Base-by-base conservation (phyloP, 2,113 vertebrate species). In the Kryptolebias marmoratus region DNA sequence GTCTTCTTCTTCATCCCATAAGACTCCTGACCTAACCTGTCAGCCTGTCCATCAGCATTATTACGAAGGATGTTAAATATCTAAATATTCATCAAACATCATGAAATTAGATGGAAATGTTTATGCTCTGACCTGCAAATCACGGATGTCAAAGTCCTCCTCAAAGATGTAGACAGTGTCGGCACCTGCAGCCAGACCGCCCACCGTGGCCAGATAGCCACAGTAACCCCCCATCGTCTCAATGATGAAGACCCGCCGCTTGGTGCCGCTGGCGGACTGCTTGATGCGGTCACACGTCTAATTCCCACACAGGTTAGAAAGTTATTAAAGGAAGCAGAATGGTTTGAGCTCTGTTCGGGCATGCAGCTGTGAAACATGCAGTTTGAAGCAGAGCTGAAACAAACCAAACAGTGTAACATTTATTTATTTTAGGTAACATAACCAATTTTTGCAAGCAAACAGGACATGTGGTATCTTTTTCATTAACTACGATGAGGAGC, bases 221-320 rank as follows among this genome's bases (percentile, higher is more conserved):
- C 97, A 98, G 87, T 96, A 99, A 32, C 98, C 98, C 0, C 98
- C 97, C 98, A 99, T 99, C 11, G 98, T 98, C 93, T 99, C 97
- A 0, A 99, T 99, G 95, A 98, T 98, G 94, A 99, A 99, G 0
- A 99, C 96, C 0, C 96, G 94, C 0, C 96, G 93, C 88, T 99
- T 99, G 68, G 97, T 99, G 32, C 98, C 98, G 0, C 96, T 98
- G 88, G 98, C 98, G 0, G 98, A 99, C 89, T 98, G 96, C 68
- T 99, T 99, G 92, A 99, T 98, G 82, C 96, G 96, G 87, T 99
- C 98, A 0, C 97, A 99, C 0, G 97, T 99, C 98, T 99, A 91
- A 62, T 32, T 54, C 39, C 65, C 69, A 80, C 59, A 71, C 16
- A 49, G 1, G 48, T 44, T 52, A n/a, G 0, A 27, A 2, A 15